Base-by-base conservation (phyloP, 2,797 vertebrate genomes). In the Ctenosaura bakeri region DNA sequence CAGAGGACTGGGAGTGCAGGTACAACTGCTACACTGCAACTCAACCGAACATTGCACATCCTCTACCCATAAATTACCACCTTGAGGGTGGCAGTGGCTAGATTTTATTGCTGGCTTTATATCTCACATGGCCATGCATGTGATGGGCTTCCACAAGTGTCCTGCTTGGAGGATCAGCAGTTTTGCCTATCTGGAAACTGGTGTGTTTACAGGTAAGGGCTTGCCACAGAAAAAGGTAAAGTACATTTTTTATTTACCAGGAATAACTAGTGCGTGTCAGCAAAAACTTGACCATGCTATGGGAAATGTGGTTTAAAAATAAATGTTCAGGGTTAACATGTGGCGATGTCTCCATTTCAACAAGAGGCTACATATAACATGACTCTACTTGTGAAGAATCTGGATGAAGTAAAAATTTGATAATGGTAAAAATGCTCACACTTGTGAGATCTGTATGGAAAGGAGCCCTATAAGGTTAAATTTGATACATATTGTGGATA, bases 251-350 rank as follows among this genome's bases (percentile, higher is more conserved):
- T 10, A 86, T 22, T 64, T 89, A 85, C n/a, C 29, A 69, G n/a
- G 85, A 90, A 86, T 79, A 78, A 54, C 74, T 14, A 85, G 9
- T 79, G 74, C 79, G 56, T 29, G 74, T 78, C 52, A 85, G 35
- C 62, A 85, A 85, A 76, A 73, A 6, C 74, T 38, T 74, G 38
- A 26, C 62, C 35, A 59, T 46, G 62, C 85, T 74, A 5, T 2
- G 2, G 89, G 56, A 88, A 69, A 46, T n/a, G 50, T 80, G 2
- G 6, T 87, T 89, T 35, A 85, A 92, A 94, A 88, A 87, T 3
- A 46, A 8, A 6, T 80, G 91, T 78, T 71, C 46, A 1, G 9
- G 26, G 1, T 9, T 6, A 76, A 50, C 35, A n/a, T 18, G 74
- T 69, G 78, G 13, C 64, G 88, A 74, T 18, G 1, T 8, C n/a